Base-by-base conservation (phyloP, 2,888 invertebrate genomes). In the Drosophila mimetica region DNA sequence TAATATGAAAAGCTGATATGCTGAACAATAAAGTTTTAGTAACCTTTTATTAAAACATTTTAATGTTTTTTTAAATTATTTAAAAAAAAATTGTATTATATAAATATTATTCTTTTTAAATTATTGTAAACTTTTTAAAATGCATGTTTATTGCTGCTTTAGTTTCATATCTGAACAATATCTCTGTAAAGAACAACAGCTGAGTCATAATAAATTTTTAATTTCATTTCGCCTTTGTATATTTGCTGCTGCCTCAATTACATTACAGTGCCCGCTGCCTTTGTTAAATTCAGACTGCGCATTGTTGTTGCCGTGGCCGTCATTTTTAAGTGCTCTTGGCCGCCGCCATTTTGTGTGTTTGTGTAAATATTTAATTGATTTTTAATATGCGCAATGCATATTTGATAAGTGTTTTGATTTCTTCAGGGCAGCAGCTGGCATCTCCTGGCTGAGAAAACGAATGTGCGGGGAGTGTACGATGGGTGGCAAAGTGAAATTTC, bases 341-440 rank as follows among this genome's bases (percentile, higher is more conserved):
- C 67, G 58, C 59, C 66, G 67, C 58, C 59, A 52, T 74, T 74
- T 55, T 59, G 73, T 73, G 51, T 59, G 58, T 78, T 66, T 74
- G 78, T 71, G 64, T 86, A 76, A 88, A 88, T 86, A 83, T 83
- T 88, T 77, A 83, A 88, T 88, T 83, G 86, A 78, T 87, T 82
- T 82, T 79, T 71, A 82, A 81, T 82, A 87, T 83, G 84, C 76
- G 61, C 53, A 58, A 83, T 88, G 72, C 74, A 88, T 85, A 72
- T 87, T 84, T 87, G 50, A 84, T 76, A 70, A 67, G 37, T 73
- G 73, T 74, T 74, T 67, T 69, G 55, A 74, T 72, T 73, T 74
- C 60, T 69, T 64, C 18, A 16, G 65, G 50, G 36, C 51, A 42
- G 28, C 71, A 52, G 72, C 51, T 55, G 44, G 34, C 34, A 28